Evolutionary conservation across 2,888 invertebrate genomes (phyloP), one percentile per base, ranked within the genome.

Genomic region (Andrena bicolor): DNA sequence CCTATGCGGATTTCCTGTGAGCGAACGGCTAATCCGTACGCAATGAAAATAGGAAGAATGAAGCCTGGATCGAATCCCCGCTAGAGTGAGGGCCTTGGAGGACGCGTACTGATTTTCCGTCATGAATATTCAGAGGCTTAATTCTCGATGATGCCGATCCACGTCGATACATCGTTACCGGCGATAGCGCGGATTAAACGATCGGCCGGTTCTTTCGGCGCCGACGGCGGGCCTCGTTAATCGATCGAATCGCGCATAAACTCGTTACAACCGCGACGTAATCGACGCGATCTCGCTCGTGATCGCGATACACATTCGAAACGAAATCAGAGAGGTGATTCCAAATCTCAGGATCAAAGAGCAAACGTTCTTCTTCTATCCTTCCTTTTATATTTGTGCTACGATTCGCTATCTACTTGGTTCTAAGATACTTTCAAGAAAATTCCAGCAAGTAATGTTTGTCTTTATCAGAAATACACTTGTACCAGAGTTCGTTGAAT

Each of bases 51-150:
- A 60, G 51, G 7, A 74, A 76, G 82, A 82, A 74, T 63, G 66
- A 30, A 56, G 41, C 58, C 41, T 61, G 53, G 76, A 82, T 81
- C 76, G 63, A 69, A 63, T 60, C 56, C 65, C 23, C 32, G 23
- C 13, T 63, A 71, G 58, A 63, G 10, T 51, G 32, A 3, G 20
- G 23, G 49, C 32, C 63, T 26, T 35, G 41, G 65, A 65, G 72
- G 66, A 30, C 68, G 66, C 51, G 61, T 71, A 60, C 74, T 78
- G 82, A 83, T 83, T 82, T 78, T 64, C 68, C 64, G 26, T 72
- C 82, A 83, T 83, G 83, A 83, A 83, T 83, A 83, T 83, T 83
- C 83, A 78, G 65, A 2, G 65, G 83, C n/a, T 83, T 82, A 82
- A 83, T 71, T 82, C 75, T 26, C 78, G 77, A 82, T 72, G 82